Evolutionary conservation across 37 sponge, comb jelly and placozoan species (phyloP).

Genomic region (Agelas oroides): DNA sequence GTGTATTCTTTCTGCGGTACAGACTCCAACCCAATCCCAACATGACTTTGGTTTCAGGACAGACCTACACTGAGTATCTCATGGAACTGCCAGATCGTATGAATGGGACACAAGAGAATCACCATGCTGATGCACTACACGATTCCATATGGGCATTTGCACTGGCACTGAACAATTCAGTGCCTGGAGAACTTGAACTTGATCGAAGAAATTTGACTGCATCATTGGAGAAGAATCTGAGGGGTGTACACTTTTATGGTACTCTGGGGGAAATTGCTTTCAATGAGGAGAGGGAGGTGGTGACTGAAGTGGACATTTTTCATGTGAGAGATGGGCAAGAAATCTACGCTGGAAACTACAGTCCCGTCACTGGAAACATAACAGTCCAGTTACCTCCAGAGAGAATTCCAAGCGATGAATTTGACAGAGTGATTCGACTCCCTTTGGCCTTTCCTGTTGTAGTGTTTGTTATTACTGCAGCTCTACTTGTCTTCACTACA

Average conservation of each 20-base stretch:
- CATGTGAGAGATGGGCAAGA: conserved; percentile 10
- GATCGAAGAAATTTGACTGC: conserved; percentile 15
- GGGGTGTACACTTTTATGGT: not conserved
- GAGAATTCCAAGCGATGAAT: no score
- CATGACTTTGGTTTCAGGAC: not conserved
- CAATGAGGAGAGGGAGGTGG: conserved; percentile 2
- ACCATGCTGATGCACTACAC: no score
- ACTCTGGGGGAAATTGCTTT: not conserved
- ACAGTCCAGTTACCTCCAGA: no score
- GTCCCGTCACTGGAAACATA: no score
- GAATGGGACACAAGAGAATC: no score
- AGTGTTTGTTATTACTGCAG: not conserved
- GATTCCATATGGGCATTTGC: not conserved
- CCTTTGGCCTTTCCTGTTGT: not conserved
- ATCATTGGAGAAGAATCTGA: not conserved
- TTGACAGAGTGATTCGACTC: no score
- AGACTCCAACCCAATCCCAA: not conserved
- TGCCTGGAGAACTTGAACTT: conserved; percentile 49
- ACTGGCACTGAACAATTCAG: conserved; percentile 34
- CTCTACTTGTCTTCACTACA: conserved; percentile 1
- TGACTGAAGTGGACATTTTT: not conserved
- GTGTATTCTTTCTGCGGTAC: conserved; percentile 10
- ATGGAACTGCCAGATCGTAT: no score
- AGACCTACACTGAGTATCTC: not conserved
- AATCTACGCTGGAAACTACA: not conserved